Base-by-base conservation (phyloP, 2,113 vertebrate genomes). In the Carassius carassius region DNA sequence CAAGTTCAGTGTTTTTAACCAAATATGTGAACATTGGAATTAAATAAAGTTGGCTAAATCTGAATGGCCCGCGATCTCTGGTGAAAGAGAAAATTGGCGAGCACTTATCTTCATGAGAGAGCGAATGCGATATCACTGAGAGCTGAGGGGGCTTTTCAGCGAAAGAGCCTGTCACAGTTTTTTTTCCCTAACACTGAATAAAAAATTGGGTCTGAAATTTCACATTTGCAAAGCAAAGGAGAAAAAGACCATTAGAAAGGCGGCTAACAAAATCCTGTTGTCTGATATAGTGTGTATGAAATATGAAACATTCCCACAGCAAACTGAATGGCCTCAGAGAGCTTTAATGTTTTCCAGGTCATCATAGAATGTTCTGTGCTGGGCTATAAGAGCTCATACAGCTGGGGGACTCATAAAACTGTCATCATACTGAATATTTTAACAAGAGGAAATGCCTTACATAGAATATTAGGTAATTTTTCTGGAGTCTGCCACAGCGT, bases 81-180 rank as follows among this genome's bases (percentile, higher is more conserved):
- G 44, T 49, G 35, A 74, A 37, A 81, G 25, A 80, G 82, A 76
- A 87, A 87, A 87, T 76, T 84, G 77, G 74, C 58, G 67, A 69
- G 35, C 83, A 81, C 86, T 83, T 86, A 83, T 83, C 54, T 86
- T 74, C 41, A 67, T 2, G 63, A 56, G 29, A 78, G 44, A 79
- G 37, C n/a, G n/a, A 14, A 67, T 8, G 77, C 16, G 65, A 84
- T 84, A 84, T 75, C 21, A n/a, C 32, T 58, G 80, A 69, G 69
- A 83, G 85, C 85, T 23, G n/a, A 23, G 75, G 74, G 54, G 84
- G 81, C 56, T 65, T 78, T 86, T 88, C 77, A 87, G 49, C 83
- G 62, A 75, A 81, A 81, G 80, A 58, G 47, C 58, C 19, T 58
- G 82, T 84, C 82, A 44, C 21, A 81, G 37, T 84, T 84, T 41